A percentile compares a stretch with the other conserved stretches of the same genome.
Evolutionary conservation across 2,797 vertebrate genomes (phyloP).

Genomic region (Dendrocincla tyrannina): DNA sequence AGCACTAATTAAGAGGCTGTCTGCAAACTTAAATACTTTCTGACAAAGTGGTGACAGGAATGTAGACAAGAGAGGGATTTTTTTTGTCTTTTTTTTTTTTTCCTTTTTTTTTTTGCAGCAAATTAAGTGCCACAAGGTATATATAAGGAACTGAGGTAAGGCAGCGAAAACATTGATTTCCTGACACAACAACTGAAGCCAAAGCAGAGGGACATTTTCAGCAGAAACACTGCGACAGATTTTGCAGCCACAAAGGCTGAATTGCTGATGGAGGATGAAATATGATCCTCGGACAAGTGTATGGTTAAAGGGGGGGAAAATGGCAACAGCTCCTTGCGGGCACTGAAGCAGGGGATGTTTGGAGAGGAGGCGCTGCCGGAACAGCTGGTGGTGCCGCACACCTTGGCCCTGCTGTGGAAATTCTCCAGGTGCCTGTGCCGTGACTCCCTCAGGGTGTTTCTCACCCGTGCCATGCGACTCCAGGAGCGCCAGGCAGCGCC

Average conservation of each 20-base stretch:
- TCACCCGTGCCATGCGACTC: slow-evolving; percentile 70
- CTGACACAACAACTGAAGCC: slow-evolving; percentile 54
- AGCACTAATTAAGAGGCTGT: slow-evolving; percentile 96
- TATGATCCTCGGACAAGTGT: slow-evolving; percentile 48
- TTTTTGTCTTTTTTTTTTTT: slow-evolving; percentile 5
- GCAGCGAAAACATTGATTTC: slow-evolving; percentile 75
- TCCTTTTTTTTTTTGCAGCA: slow-evolving; percentile 31
- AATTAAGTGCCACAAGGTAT: slow-evolving; percentile 79
- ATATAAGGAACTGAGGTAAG: slow-evolving; percentile 66
- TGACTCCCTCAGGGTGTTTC: slow-evolving; percentile 78
- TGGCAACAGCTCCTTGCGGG: slow-evolving; percentile 28
- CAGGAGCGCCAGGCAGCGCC: slow-evolving; percentile 76
- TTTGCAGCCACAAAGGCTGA: slow-evolving; percentile 52
- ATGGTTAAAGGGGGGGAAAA: slow-evolving; percentile 7
- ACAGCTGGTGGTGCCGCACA: slow-evolving; percentile 75
- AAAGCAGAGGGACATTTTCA: slow-evolving; percentile 42
- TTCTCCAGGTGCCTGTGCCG: slow-evolving; percentile 86
- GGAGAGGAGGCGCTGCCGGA: slow-evolving; percentile 48
- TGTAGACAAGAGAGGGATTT: slow-evolving; percentile 77
- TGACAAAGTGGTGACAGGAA: slow-evolving; percentile 89
- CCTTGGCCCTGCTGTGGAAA: slow-evolving; percentile 86
- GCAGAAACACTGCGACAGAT: slow-evolving; percentile 57
- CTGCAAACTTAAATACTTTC: slow-evolving; percentile 92
- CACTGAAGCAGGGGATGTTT: slow-evolving; percentile 66
- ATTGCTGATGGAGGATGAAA: slow-evolving; percentile 69